A percentile compares a stretch with the other conserved stretches of the same genome.
phyloP scores from a whole-genome alignment of 2,888 invertebrate genomes.

The Pandemis heparana region DNA sequence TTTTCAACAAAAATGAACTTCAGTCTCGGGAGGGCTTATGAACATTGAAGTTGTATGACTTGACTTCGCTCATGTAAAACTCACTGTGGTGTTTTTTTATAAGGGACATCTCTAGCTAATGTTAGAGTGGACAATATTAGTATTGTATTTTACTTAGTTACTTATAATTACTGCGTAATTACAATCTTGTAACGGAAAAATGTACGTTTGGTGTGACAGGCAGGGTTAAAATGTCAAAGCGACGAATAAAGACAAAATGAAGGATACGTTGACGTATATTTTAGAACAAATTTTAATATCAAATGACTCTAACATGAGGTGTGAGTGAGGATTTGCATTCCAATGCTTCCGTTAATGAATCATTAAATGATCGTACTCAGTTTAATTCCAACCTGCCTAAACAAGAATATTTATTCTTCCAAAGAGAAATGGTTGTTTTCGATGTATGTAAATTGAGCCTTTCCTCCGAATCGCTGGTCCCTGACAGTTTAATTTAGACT shows the following conservation, averaged over 20 bases:
- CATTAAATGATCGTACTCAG: neutral
- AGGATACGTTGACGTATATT: no score
- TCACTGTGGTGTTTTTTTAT: no score
- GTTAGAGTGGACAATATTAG: no score
- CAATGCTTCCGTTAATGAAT: constrained; percentile 2
- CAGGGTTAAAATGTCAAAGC: no score
- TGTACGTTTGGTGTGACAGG: no score
- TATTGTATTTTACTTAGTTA: no score
- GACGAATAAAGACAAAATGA: no score
- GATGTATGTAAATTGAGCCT: constrained; percentile 61
- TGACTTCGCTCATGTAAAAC: neutral
- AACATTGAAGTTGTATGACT: constrained; percentile 1
- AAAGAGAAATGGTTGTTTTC: constrained; percentile 45
- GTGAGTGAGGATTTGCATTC: neutral
- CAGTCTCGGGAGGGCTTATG: constrained; percentile 22
- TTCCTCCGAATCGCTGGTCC: constrained; percentile 57
- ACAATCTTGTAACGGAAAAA: no score
- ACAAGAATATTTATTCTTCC: constrained; percentile 26
- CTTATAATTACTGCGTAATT: no score
- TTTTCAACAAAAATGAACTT: constrained; percentile 33
- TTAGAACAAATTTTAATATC: no score
- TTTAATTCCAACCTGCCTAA: constrained; percentile 29
- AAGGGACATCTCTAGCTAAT: no score
- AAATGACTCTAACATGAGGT: no score
- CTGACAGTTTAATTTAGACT: constrained; percentile 73